These are phyloP conservation scores for Cyprinodon variegatus DNA, from an alignment of 2,113 vertebrate species.

Conservation along the genomic window DNA sequence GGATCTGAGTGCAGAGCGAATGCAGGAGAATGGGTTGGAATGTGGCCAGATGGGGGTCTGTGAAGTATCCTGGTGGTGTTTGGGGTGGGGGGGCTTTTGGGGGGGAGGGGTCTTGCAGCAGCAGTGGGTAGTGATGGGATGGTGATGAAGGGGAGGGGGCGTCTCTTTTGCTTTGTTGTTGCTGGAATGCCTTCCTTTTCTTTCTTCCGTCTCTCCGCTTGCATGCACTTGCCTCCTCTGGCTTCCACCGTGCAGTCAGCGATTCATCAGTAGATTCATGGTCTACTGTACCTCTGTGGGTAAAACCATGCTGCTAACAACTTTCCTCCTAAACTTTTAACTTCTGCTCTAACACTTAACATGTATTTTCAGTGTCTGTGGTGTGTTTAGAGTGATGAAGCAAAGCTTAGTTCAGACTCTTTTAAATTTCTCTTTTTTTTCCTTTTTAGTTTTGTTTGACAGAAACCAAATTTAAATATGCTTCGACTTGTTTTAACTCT, in stretches of 20 bases:
- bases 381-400: not conserved
- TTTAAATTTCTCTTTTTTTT: no score
- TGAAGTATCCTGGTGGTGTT: constrained; percentile 22
- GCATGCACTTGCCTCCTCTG: constrained; percentile 69
- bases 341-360: constrained; percentile 20
- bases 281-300: constrained; percentile 41
- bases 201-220: constrained; percentile 49
- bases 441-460: not conserved
- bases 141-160: constrained; percentile 32
- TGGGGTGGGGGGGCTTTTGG: constrained; percentile 48
- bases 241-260: constrained; percentile 29
- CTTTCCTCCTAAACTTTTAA: constrained; percentile 29
- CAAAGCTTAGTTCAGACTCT: no score
- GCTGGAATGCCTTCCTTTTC: constrained; percentile 73
- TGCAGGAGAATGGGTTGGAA: constrained; percentile 54
- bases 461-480: not conserved
- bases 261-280: constrained; percentile 34
- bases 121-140: constrained; percentile 47
- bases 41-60: constrained; percentile 63
- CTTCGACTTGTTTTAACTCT: not conserved
- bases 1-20: not conserved
- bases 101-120: constrained; percentile 55
- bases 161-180: constrained; percentile 64
- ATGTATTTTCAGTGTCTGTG: not conserved
- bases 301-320: constrained; percentile 39